Conservation (phyloP, 2,888 invertebrate genomes). For the Drosophila niveifrons region DNA sequence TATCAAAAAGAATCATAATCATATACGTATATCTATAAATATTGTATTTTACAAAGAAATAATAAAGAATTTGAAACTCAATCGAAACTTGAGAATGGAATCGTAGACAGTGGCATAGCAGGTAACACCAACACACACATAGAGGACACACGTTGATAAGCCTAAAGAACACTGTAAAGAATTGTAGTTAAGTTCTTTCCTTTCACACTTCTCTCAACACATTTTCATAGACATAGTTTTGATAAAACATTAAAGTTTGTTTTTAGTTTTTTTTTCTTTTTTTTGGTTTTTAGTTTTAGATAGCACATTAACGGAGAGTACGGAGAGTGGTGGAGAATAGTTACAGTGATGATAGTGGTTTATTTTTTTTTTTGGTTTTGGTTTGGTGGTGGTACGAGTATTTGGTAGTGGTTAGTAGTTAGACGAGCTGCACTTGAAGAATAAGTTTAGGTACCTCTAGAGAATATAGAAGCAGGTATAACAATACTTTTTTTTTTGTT, state of each 20-base stretch:
- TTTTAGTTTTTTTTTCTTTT: constrained; percentile 13
- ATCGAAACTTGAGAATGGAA: constrained; percentile 19
- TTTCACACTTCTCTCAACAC: constrained; percentile 39
- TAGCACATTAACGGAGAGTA: constrained; percentile 66
- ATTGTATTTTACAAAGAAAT: constrained; percentile 16
- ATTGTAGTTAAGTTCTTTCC: constrained; percentile 57
- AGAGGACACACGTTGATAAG: constrained; percentile 71
- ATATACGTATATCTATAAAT: constrained; percentile 1
- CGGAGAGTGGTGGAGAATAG: constrained; percentile 61
- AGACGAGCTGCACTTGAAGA: constrained; percentile 75
- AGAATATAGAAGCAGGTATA: constrained; percentile 81
- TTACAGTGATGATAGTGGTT: constrained; percentile 66
- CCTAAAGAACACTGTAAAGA: constrained; percentile 76
- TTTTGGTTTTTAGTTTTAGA: constrained; percentile 34
- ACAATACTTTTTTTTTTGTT: constrained; percentile 50
- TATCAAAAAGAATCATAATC: constrained; percentile 2
- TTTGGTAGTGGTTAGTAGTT: constrained; percentile 62
- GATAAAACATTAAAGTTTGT: constrained; percentile 1
- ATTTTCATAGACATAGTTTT: constrained; percentile 24
- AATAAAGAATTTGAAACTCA: constrained; percentile 6
- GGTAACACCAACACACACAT: constrained; percentile 61
- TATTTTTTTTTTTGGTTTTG: neutral
- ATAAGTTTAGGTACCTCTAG: constrained; percentile 78
- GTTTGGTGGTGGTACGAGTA: constrained; percentile 44
- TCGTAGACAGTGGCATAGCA: constrained; percentile 63